Base-by-base conservation (phyloP, 2,888 invertebrate genomes). In the Caenorhabditis angaria region DNA sequence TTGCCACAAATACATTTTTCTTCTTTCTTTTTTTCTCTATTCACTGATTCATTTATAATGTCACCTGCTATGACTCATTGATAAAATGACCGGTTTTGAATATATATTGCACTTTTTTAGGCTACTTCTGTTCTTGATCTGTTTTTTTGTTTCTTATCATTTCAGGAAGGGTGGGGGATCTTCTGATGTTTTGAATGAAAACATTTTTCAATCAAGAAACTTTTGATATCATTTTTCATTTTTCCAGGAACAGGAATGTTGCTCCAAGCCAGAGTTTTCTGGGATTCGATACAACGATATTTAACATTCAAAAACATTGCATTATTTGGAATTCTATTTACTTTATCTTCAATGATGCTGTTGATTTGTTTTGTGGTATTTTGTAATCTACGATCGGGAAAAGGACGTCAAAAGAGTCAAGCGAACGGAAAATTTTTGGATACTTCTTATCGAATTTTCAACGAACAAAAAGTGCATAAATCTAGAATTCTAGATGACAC, bases 391-490 rank as follows among this genome's bases (percentile, higher is more conserved):
- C 61, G 74, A 28, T 57, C 66, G 5, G 62, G 56, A 10, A 69
- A 65, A 32, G 54, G 55, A 53, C 27, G 55, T 14, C 60, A 62
- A 29, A 71, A 76, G 25, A 71, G 65, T 61, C 68, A 72, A 66
- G 77, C 81, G 22, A 80, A 77, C 29, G 80, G 80, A 22, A 82
- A 82, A 60, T 82, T 80, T 56, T 41, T 82, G 41, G 82, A 82
- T 64, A 79, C 82, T 0, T 80, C 82, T 4, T 80, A 80, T 55
- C 60, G 77, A 10, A 82, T 82, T 57, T 82, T 80, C 74, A 80
- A 82, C 75, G 80, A 82, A 56, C 82, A 82, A 63, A 80, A 80
- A 61, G 77, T 77, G 24, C 76, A 80, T 57, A 77, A 77, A 64
- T 70, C 80, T n/a, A 60, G 75, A 48, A 65, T 75, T 29, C 68